These are phyloP conservation scores for Ophthalmolycus amberensis DNA, from an alignment of 2,113 vertebrate genomes.

Conservation along the genomic window DNA sequence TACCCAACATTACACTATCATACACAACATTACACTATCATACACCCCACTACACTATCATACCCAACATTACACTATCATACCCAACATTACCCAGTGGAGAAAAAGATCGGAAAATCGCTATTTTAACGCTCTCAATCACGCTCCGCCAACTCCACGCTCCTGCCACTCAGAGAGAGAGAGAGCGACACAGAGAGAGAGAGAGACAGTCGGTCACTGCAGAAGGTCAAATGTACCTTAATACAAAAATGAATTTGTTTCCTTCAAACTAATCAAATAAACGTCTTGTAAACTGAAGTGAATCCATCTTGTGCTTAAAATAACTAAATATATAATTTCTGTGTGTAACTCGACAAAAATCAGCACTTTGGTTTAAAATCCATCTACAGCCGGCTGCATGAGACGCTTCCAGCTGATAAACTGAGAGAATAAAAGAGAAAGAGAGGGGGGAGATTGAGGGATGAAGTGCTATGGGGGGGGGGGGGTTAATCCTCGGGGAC, in stretches of 20 bases:
- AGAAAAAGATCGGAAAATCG: no score
- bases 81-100: no score
- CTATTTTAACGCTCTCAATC: no score
- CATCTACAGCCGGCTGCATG: constrained; percentile 9
- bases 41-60: no score
- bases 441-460: constrained; percentile 2
- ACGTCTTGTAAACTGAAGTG: neutral
- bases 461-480: constrained; percentile 37
- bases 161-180: neutral
- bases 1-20: no score
- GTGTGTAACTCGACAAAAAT: no score
- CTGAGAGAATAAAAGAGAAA: neutral
- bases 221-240: neutral
- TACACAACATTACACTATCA: no score
- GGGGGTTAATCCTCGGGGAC: constrained; percentile 51
- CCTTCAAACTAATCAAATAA: neutral
- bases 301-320: neutral
- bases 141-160: no score
- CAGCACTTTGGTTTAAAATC: neutral
- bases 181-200: neutral
- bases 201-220: neutral
- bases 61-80: no score
- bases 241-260: neutral
- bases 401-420: constrained; percentile 21
- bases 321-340: no score